Base-by-base conservation (phyloP, 2,113 vertebrate species). In the Lophochroa leadbeateri region DNA sequence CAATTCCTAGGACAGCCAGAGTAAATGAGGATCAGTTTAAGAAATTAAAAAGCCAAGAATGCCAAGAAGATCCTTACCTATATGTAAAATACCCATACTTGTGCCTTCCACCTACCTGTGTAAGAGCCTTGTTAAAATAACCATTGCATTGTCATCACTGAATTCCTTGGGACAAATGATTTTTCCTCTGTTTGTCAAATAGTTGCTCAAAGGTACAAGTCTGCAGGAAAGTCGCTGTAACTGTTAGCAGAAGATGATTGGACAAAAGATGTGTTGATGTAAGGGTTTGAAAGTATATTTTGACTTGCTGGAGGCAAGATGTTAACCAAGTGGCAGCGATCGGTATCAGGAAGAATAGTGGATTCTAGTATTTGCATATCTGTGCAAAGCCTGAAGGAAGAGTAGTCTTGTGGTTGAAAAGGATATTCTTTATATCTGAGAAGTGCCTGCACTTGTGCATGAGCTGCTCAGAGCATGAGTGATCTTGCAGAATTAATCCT, bases 51-150 rank as follows among this genome's bases (percentile, higher is more conserved):
- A 81, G 33, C 35, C 60, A 83, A 52, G 47, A 79, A 81, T 83
- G 80, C 93, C 81, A 94, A 72, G 57, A 92, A 79, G 61, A 57
- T 96, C 81, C 81, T 90, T 87, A 88, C 58, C 33, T 90, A 72
- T 72, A 82, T 79, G 47, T 9, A 35, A 61, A 60, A 53, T 72
- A 52, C 6, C 37, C 12, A 1, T 71, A 39, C 63, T 72, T 85
- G 19, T 23, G 13, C 68, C 50, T 93, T 61, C 21, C 28, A 50
- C 5, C 9, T 68, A 3, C 23, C n/a, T 76, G 75, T 85, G 85
- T 64, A 49, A 67, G 29, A 82, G 23, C 43, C 29, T 96, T 3
- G 0, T 90, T 86, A 55, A 74, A 93, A 77, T 53, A 25, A n/a
- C 18, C 27, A 3, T 35, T 10, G 14, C 39, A 1, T 11, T 82